Base-by-base conservation (phyloP, 2,113 vertebrate species). In the Procavia capensis region DNA sequence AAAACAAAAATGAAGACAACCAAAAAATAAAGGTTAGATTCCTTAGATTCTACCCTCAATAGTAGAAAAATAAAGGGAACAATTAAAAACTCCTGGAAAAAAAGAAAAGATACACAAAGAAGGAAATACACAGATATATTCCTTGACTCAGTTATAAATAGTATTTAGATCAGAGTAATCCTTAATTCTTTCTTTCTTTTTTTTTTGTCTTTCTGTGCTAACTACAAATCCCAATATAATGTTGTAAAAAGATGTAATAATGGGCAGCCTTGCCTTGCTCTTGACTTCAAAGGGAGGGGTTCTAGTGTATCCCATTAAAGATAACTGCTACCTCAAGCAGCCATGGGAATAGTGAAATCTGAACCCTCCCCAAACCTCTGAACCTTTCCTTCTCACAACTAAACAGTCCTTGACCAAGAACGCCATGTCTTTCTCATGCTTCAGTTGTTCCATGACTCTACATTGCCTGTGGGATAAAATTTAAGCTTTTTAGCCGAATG, bases 51-150 rank as follows among this genome's bases (percentile, higher is more conserved):
- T 90, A 45, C 39, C 57, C 39, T 93, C 36, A 50, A 27, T 86
- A 66, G 74, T 17, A 88, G n/a, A 81, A 76, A 66, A 82, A 70
- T 17, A 84, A 82, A 81, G 36, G 47, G 83, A n/a, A n/a, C 14
- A n/a, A 85, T 59, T n/a, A 25, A 57, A 75, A 91, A 92, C 74
- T 85, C n/a, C 25, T 82, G 41, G 81, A 64, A 72, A 92, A 83
- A 79, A 64, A 6, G 79, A 87, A 64, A 87, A 64, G 82, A 59
- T 45, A 6, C 9, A 74, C 39, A 94, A 89, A 36, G 64, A 86
- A 64, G 50, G 36, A 87, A 90, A 86, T 79, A 74, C 11, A 43
- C 45, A 87, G 82, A 50, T 17, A 41, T 2, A 8, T 14, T 74
- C 36, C 61, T 92, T 72, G 82, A 82, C 43, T 79, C 82, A 63